These are phyloP conservation scores for Prosapia bicincta DNA, from an alignment of 2,888 invertebrate species.

Conservation along the genomic window DNA sequence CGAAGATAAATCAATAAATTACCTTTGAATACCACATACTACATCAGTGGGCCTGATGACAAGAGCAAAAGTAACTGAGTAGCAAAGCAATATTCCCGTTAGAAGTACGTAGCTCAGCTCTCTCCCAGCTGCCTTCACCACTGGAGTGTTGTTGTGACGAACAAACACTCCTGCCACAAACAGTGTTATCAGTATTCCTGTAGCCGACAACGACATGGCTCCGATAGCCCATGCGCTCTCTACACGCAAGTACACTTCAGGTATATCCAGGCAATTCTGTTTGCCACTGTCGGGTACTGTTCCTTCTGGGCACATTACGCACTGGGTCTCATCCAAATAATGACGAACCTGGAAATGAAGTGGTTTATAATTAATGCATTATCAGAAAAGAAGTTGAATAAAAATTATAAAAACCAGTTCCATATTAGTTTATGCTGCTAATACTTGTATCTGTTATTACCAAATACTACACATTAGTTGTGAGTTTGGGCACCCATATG, in stretches of 20 bases:
- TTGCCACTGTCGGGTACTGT: conserved; percentile 48
- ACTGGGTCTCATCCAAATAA: conserved; percentile 76
- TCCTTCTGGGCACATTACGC: conserved; percentile 68
- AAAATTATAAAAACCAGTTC: no score
- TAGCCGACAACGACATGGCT: conserved; percentile 59
- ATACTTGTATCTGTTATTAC: no score
- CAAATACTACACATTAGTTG: no score
- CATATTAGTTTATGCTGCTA: no score
- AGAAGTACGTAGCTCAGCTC: conserved; percentile 89
- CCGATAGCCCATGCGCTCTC: conserved; percentile 91
- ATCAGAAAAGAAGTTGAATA: no score
- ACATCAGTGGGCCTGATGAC: conserved; percentile 83
- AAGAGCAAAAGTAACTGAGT: conserved; percentile 87
- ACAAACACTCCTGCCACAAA: conserved; percentile 76
- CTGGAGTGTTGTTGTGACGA: conserved; percentile 87
- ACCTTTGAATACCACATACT: conserved; percentile 88
- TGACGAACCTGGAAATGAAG: conserved; percentile 68
- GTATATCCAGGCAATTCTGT: conserved; percentile 52
- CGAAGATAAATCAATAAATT: no score
- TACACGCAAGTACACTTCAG: conserved; percentile 76
- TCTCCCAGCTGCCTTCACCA: conserved; percentile 93
- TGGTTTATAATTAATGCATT: no score
- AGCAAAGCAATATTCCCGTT: conserved; percentile 86
- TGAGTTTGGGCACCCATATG: no score
- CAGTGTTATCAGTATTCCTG: conserved; percentile 75